Evolutionary conservation across 1,140 invertebrate species (phyloP).

Genomic region (Zaprionus kolodkinae): DNA sequence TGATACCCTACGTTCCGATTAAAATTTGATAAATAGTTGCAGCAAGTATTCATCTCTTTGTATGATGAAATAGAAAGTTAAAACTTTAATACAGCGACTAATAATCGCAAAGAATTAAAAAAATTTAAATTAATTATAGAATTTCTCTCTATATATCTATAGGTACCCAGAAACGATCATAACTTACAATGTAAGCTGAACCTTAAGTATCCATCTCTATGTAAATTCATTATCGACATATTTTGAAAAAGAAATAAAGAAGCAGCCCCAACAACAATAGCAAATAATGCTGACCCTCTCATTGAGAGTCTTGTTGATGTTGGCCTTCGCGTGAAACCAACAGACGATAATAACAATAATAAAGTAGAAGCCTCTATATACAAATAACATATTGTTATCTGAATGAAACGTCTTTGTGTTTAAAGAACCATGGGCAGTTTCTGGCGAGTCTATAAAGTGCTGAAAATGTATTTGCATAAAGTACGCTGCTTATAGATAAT

Average conservation of each 20-base stretch:
- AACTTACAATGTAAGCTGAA: background rate
- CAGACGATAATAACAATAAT: conserved; percentile 27
- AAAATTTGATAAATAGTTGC: too few relatives aligned
- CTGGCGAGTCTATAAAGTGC: background rate
- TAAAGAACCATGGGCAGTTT: conserved; percentile 7
- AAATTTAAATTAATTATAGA: too few relatives aligned
- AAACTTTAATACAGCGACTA: too few relatives aligned
- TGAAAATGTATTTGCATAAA: conserved; percentile 26
- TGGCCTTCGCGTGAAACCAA: conserved; percentile 29
- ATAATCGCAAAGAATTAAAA: too few relatives aligned
- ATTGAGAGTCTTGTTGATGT: conserved; percentile 12
- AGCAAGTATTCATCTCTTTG: too few relatives aligned
- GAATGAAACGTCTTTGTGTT: conserved; percentile 40
- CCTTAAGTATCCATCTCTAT: background rate
- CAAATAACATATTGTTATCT: conserved; percentile 29
- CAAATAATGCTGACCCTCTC: background rate
- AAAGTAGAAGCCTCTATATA: conserved; percentile 10
- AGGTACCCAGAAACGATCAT: too few relatives aligned
- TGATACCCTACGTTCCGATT: too few relatives aligned
- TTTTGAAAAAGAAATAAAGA: background rate
- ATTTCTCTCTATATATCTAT: too few relatives aligned
- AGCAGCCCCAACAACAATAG: background rate
- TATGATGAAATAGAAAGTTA: too few relatives aligned
- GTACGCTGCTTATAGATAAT: conserved; percentile 7
- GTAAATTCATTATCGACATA: background rate